Base-by-base conservation (phyloP, 1,140 invertebrate species). In the Drosophila repletoides region DNA sequence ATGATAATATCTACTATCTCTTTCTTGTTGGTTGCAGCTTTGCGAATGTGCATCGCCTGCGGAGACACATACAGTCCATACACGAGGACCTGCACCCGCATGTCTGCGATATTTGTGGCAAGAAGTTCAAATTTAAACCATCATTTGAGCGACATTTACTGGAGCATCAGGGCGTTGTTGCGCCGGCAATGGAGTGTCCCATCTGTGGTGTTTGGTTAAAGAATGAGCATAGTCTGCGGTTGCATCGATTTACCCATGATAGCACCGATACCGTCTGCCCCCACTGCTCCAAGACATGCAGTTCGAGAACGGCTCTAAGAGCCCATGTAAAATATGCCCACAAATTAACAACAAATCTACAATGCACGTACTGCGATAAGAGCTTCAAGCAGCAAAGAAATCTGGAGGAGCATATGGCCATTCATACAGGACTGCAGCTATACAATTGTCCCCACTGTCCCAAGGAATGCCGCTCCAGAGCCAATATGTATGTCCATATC, bases 401-500 rank as follows among this genome's bases (percentile, higher is more conserved):
- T 26, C 61, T 87, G 5, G 77, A 88, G 45, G 88, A 89, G 71
- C 90, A 91, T 46, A 89, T 90, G 87, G 86, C 88, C 19, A 90
- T 86, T 15, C 90, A 91, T n/a, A 90, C 90, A 1, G 90, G 90
- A 4, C 72, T 89, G 28, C 83, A 88, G 48, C 68, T 89, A 0
- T 90, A 91, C 58, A 74, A 75, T 12, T 91, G 90, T 49, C 88
- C 88, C 7, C 89, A 91, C 40, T 91, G 90, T 31, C 71, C 76
- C 22, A 90, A 88, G 56, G 77, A 87, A 21, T 90, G 88, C 33
- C 72, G 83, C 1, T 88, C 88, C 3, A 83, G 75, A 3, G 88
- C 87, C 31, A 91, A 91, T 46, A 90, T 91, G 90, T 89, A 88
- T 21, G 87, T 89, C 2, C 90, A 91, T 59, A 86, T 88, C 28